phyloP scores from a whole-genome alignment of 2,888 invertebrate genomes.

The Rotaria magnacalcarata region DNA sequence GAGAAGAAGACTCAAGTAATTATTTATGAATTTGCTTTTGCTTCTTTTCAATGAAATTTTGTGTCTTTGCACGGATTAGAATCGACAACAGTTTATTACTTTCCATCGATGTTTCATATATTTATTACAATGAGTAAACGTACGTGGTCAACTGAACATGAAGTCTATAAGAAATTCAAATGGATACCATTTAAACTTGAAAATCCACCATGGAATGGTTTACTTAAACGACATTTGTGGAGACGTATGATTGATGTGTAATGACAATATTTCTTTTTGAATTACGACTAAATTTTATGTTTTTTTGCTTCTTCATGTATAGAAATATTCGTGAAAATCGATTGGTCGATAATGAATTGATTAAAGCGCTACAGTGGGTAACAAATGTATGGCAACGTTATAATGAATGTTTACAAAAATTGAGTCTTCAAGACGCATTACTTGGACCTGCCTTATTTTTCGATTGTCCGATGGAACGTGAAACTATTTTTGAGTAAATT shows the following conservation, averaged over 20 bases:
- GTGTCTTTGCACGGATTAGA: neutral
- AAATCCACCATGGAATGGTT: slow-evolving; percentile 53
- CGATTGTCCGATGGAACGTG: slow-evolving; percentile 53
- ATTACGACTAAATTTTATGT: no score
- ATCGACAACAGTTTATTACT: neutral
- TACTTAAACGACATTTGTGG: slow-evolving; percentile 54
- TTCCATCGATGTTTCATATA: slow-evolving; percentile 14
- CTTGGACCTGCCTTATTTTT: slow-evolving; percentile 56
- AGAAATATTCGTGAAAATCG: slow-evolving; percentile 49
- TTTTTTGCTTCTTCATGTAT: neutral
- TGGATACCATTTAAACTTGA: slow-evolving; percentile 57
- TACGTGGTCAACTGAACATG: slow-evolving; percentile 29
- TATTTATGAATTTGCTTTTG: neutral
- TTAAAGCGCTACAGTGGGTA: slow-evolving; percentile 53
- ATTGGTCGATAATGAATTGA: slow-evolving; percentile 49
- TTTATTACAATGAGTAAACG: slow-evolving; percentile 25
- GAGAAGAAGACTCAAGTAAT: neutral
- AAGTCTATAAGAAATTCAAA: slow-evolving; percentile 51
- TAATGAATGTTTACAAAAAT: slow-evolving; percentile 55
- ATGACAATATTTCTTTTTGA: neutral
- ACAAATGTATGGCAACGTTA: slow-evolving; percentile 56
- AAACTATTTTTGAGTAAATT: slow-evolving; percentile 52
- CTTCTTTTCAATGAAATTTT: neutral
- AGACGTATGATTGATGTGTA: slow-evolving; percentile 52
- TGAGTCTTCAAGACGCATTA: slow-evolving; percentile 54